Base-by-base conservation (phyloP, 2,113 vertebrate species). In the Lepus europaeus region DNA sequence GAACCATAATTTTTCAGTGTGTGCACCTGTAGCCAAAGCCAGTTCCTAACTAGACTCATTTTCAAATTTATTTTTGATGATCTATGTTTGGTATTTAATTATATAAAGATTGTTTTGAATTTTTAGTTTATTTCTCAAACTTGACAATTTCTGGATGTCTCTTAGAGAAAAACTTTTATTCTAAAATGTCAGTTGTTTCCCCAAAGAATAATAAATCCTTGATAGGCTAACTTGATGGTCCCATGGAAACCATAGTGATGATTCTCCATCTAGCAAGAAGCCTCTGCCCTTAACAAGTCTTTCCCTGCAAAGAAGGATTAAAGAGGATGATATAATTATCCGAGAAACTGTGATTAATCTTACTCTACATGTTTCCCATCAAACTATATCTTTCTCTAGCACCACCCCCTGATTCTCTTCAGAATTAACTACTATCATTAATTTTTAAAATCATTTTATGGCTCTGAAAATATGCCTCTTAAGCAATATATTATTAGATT, bases 321-420 rank as follows among this genome's bases (percentile, higher is more conserved):
- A 39, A 76, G 63, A 76, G 0, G 11, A 93, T 23, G 9, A 63
- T 53, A 69, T 88, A 89, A 92, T 93, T 97, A 96, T 73, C 73
- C 90, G 36, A 74, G 16, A 94, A 92, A 22, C 96, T 93, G n/a
- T 85, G 61, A 87, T 92, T 96, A 95, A 95, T 97, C 61, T 96
- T 87, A 87, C 11, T 89, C 51, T 2, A 80, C 25, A 91, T 1
- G 8, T 93, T 95, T 84, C 23, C 72, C 39, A 83, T 86, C 49
- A 90, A 84, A 53, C 31, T 87, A 31, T 72, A 56, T 78, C 23
- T 82, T 95, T 51, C 39, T 89, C 49, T 3, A 87, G 11, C 16
- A 7, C 68, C 14, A 80, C 31, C 17, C 53, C 31, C 27, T 70
- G 17, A 70, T 22, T 95, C n/a, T 10, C 16, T 45, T 80, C 56